Evolutionary conservation across 2,888 invertebrate genomes (phyloP), one percentile per base, ranked within the genome.

Genomic region (Coleophora flavipennella): DNA sequence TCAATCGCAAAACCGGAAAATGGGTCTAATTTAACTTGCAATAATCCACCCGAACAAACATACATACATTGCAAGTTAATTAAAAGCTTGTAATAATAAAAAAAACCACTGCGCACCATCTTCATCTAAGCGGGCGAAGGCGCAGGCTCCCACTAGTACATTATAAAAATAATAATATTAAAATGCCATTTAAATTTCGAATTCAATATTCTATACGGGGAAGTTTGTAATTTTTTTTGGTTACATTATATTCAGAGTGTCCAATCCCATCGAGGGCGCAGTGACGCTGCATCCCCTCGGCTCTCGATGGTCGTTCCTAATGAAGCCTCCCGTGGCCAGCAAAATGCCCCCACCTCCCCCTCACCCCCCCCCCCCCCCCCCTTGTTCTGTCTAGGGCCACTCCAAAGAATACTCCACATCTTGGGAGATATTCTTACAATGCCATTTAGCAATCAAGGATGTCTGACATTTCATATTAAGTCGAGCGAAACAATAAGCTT

Each of bases 271-370:
- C 35, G 44, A 35, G 46, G 46, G 51, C 47, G 57, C 51, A 64
- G 62, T 68, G 68, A 68, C 65, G 59, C 53, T 59, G 63, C 62
- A 62, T 55, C 67, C 66, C 67, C 67, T 44, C 42, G 62, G 51
- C 55, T 49, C 59, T 58, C 53, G 45, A 51, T 58, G 55, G 59
- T 57, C 56, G 55, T 56, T 54, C 57, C 62, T 77, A 75, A 76
- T 74, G 72, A 77, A 72, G 74, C 72, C 76, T 72, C 72, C 49
- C 53, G 72, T 59, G 76, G 56, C 56, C 55, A 50, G 51, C 51
- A 62, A 63, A 65, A 64, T 64, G 54, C 54, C 54, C 43, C 53
- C 49, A 51, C 44, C 45, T 45, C 39, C 40, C 45, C 33, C 37
- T 42, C n/a, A n/a, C n/a, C n/a, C 54, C 54, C 43, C 53, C 49